Evolutionary conservation across 1,140 invertebrate genomes (phyloP), one percentile per base, ranked within the genome.

Genomic region (Coptotermes formosanus): DNA sequence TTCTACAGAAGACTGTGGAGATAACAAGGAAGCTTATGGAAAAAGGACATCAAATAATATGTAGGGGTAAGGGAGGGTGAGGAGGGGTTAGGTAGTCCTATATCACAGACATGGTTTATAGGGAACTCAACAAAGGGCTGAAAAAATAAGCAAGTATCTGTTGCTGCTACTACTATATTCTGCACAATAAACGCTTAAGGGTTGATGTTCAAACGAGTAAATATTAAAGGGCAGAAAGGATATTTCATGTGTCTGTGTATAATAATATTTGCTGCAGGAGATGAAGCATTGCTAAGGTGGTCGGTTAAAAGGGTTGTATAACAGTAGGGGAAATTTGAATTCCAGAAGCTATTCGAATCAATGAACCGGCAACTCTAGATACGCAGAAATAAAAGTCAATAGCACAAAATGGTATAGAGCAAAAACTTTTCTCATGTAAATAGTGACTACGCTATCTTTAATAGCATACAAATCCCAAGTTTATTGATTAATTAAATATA

Each of bases 41-140:
- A 75, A 75, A 75, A 75, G 64, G 30, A n/a, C 64, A 75, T 75
- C 64, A 75, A 75, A 75, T 75, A 75, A 75, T 75, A 75, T 75
- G 64, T 75, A 75, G n/a, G n/a, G 64, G 64, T 25, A 30, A n/a
- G 25, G 64, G 64, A n/a, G 59, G 14, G 59, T 21, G 7, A 19
- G 64, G 64, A n/a, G 25, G 64, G n/a, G 64, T 30, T 75, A 75
- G 25, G 64, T 30, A 30, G 64, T 75, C 64, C 64, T 75, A 16
- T 75, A 75, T 64, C 64, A 75, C n/a, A 30, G 64, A 30, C 64
- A 75, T 75, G 64, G 64, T 75, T 75, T 75, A 75, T 75, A 75
- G 64, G 64, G 64, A 75, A 75, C 64, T 75, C 64, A 75, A 75
- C 64, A 75, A 75, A 75, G 64, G 64, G 7, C 25, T 75, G n/a